phyloP scores from a whole-genome alignment of 2,113 vertebrate species.

The Cyprinodon variegatus region DNA sequence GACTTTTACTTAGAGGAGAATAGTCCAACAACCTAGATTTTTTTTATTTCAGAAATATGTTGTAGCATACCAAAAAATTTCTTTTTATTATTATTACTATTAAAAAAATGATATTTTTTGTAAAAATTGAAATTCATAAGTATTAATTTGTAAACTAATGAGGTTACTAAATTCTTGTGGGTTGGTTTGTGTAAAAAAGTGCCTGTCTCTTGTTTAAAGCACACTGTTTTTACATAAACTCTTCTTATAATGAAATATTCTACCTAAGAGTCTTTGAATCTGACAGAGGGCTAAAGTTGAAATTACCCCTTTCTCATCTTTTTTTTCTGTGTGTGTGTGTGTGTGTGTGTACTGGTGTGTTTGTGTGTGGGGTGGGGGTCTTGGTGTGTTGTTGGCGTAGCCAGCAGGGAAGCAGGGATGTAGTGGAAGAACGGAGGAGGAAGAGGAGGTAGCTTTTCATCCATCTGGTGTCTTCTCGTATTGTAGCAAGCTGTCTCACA shows the following conservation, averaged over 20 bases:
- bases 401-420: conserved; percentile 55
- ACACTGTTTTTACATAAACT: conserved; percentile 19
- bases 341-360: neutral
- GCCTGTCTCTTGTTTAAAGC: neutral
- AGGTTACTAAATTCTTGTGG: neutral
- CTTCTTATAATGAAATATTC: conserved; percentile 41
- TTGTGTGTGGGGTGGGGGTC: conserved; percentile 3
- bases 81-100: no score
- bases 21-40: neutral
- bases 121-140: neutral
- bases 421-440: conserved; percentile 46
- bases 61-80: neutral
- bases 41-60: neutral
- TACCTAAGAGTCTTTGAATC: conserved; percentile 32
- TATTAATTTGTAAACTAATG: neutral
- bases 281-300: conserved; percentile 60
- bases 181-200: neutral
- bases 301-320: conserved; percentile 43
- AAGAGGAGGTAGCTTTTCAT: conserved; percentile 61
- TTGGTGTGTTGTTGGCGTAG: conserved; percentile 54
- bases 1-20: neutral
- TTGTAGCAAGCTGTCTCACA: conserved; percentile 54
- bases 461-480: conserved; percentile 57
- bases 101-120: neutral
- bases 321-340: neutral